Conservation (phyloP, 2,888 invertebrate species). For the Caenorhabditis wallacei region DNA sequence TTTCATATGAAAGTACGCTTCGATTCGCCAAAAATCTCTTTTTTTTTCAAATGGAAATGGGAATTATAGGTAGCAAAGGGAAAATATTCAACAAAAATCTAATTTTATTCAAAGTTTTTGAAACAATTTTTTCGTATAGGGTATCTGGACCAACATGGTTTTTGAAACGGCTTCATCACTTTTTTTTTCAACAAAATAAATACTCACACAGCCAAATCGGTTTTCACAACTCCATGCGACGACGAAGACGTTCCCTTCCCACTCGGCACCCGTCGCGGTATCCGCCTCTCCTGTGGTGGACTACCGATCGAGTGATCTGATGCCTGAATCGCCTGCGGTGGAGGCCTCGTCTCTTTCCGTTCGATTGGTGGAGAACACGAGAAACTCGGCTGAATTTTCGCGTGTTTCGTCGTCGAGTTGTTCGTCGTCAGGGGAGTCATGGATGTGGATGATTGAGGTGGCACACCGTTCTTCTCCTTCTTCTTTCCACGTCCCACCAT, state of each 20-base stretch:
- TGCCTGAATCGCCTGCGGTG: background rate
- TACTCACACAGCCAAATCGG: constrained; percentile 63
- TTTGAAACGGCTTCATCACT: too few species aligned
- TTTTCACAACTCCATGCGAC: constrained; percentile 38
- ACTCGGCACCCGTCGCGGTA: constrained; percentile 46
- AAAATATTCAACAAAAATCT: too few species aligned
- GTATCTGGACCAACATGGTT: too few species aligned
- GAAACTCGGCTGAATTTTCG: constrained; percentile 43
- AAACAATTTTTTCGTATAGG: too few species aligned
- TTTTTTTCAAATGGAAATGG: too few species aligned
- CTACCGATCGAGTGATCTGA: constrained; percentile 46
- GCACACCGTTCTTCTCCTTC: constrained; percentile 48
- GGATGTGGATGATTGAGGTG: constrained; percentile 1
- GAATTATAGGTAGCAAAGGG: too few species aligned
- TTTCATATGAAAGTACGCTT: too few species aligned
- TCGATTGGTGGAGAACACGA: constrained; percentile 53
- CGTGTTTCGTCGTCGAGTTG: constrained; percentile 34
- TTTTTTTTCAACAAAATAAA: constrained; percentile 11
- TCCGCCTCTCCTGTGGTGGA: constrained; percentile 36
- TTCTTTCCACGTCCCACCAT: constrained; percentile 62
- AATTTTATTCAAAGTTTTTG: too few species aligned
- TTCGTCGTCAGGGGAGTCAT: background rate
- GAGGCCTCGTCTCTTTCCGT: constrained; percentile 26
- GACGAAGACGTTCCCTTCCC: constrained; percentile 23
- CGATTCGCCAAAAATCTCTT: too few species aligned